These are phyloP conservation scores for Drosophila mulleri DNA, from an alignment of 2,888 invertebrate species.

Conservation along the genomic window DNA sequence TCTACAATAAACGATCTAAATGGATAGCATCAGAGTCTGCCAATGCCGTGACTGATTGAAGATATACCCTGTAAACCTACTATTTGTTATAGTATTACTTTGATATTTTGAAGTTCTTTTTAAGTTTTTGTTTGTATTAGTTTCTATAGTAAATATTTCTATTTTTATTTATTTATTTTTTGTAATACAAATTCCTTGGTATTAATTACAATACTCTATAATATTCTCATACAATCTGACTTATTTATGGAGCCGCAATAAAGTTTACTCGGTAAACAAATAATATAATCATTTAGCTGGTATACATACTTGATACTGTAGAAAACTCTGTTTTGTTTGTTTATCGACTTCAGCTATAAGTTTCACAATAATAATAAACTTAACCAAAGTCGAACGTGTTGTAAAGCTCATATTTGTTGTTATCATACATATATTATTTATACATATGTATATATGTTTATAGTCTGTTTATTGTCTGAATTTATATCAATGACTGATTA, in stretches of 20 bases:
- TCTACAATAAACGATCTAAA: neutral
- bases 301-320: neutral
- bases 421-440: neutral
- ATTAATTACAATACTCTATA: neutral
- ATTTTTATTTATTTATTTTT: neutral
- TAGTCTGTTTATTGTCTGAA: slow-evolving; percentile 1
- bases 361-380: slow-evolving; percentile 4
- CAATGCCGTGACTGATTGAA: neutral
- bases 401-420: slow-evolving; percentile 4
- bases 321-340: neutral
- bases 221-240: neutral
- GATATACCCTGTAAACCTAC: neutral
- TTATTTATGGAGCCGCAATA: too few species aligned
- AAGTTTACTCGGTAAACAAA: neutral
- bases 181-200: neutral
- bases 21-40: neutral
- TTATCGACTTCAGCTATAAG: neutral
- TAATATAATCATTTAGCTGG: neutral
- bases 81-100: too few species aligned
- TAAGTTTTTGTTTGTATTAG: neutral
- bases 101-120: too few species aligned
- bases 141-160: neutral
- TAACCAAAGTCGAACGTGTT: neutral
- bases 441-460: neutral
- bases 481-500: slow-evolving; percentile 16